Conservation (phyloP, 2,888 invertebrate genomes). For the Lydus trimaculatus region DNA sequence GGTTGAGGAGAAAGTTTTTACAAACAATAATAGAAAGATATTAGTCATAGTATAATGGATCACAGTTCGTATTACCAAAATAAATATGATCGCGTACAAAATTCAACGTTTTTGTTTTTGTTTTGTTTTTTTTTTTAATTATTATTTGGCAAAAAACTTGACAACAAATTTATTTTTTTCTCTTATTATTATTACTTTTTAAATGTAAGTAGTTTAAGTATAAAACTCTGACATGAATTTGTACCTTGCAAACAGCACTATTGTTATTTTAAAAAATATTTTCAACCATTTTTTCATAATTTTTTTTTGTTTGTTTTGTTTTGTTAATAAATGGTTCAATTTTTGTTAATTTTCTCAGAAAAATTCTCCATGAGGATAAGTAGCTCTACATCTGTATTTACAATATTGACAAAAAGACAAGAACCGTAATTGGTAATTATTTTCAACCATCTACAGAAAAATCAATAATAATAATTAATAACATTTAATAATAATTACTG, state of each 20-base stretch:
- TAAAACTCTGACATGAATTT: constrained; percentile 61
- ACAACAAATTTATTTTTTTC: constrained; percentile 53
- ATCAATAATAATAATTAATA: constrained; percentile 19
- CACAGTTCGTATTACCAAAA: constrained; percentile 32
- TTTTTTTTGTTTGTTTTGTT: too few species aligned
- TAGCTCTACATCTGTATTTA: constrained; percentile 55
- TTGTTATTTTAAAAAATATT: constrained; percentile 56
- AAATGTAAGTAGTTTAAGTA: constrained; percentile 35
- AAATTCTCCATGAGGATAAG: constrained; percentile 42
- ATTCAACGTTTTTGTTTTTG: background rate
- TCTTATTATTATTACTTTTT: background rate
- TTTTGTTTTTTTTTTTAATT: too few species aligned
- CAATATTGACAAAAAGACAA: constrained; percentile 58
- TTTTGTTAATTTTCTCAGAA: constrained; percentile 29
- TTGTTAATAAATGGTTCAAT: constrained; percentile 48
- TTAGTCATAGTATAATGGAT: constrained; percentile 26
- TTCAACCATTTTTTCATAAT: constrained; percentile 45
- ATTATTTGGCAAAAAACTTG: constrained; percentile 55
- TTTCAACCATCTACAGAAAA: constrained; percentile 37
- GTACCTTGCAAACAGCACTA: constrained; percentile 62
- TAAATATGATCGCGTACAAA: constrained; percentile 47
- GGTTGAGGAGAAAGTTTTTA: constrained; percentile 8
- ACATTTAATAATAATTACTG: constrained; percentile 37
- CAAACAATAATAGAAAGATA: constrained; percentile 15
- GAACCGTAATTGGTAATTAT: constrained; percentile 31